Conservation (phyloP, 2,113 vertebrate genomes). For the Gracilinanus agilis region DNA sequence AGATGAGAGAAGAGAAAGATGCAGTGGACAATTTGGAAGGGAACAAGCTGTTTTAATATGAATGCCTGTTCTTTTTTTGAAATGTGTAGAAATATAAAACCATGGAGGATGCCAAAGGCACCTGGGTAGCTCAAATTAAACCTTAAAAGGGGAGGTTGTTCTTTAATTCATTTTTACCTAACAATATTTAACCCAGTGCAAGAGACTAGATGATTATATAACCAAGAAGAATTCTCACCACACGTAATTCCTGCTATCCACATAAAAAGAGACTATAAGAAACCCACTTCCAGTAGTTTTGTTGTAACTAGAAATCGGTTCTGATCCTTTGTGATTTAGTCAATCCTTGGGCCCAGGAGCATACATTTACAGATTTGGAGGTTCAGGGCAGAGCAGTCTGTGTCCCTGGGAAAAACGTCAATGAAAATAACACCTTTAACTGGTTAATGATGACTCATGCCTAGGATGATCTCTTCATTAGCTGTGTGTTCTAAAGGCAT, state of each 20-base stretch:
- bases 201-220: slow-evolving; percentile 31
- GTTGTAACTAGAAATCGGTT: not conserved
- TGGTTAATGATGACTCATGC: not conserved
- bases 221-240: slow-evolving; percentile 3
- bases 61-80: slow-evolving; percentile 21
- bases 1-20: slow-evolving; percentile 19
- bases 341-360: not conserved
- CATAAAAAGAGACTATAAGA: slow-evolving; percentile 1
- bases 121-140: slow-evolving; percentile 21
- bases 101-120: slow-evolving; percentile 22
- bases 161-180: slow-evolving; percentile 29
- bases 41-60: slow-evolving; percentile 26
- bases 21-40: slow-evolving; percentile 25
- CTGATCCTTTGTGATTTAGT: not conserved
- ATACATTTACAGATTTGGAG: not conserved
- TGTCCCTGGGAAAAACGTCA: not conserved
- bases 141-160: not conserved
- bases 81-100: slow-evolving; percentile 31
- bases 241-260: slow-evolving; percentile 9
- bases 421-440: not conserved
- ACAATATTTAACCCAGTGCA: slow-evolving; percentile 9
- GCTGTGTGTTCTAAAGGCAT: not conserved
- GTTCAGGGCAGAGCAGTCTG: not conserved
- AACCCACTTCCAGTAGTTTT: not conserved
- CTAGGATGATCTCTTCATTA: not conserved